These are phyloP conservation scores for Bos taurus DNA, from an alignment of 2,113 vertebrate species.

Conservation along the genomic window DNA sequence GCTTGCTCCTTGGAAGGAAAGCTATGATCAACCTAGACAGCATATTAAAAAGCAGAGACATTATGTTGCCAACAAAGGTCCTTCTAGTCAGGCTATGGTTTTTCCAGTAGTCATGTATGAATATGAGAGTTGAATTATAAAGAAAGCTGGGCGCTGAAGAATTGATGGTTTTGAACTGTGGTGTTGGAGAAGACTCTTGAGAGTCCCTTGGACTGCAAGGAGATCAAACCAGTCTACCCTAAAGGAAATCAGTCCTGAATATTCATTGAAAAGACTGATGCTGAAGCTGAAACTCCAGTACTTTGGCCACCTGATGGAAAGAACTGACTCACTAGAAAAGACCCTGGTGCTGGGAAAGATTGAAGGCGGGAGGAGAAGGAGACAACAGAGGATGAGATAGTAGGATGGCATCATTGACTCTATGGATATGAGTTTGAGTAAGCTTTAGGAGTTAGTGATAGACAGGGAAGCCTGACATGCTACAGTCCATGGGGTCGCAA, in stretches of 20 bases:
- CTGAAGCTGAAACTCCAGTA: background rate
- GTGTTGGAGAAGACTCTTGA: background rate
- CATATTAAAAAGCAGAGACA: background rate
- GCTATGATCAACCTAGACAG: background rate
- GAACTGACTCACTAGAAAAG: background rate
- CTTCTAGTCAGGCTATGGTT: background rate
- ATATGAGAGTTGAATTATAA: background rate
- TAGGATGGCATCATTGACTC: background rate
- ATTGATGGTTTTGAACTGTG: background rate
- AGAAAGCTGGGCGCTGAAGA: background rate
- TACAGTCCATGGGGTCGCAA: background rate
- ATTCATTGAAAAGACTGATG: background rate
- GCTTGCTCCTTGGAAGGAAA: background rate
- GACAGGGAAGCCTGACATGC: background rate
- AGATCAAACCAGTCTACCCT: background rate
- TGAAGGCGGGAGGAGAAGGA: background rate
- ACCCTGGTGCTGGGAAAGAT: background rate
- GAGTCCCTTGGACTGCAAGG: background rate
- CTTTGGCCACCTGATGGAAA: background rate
- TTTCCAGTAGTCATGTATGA: background rate
- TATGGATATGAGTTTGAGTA: background rate
- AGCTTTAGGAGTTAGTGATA: background rate
- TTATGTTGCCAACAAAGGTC: background rate
- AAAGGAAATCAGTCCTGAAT: background rate
- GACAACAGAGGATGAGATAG: background rate